Evolutionary conservation across 2,797 vertebrate genomes (phyloP).

Genomic region (Cyprinella venusta): DNA sequence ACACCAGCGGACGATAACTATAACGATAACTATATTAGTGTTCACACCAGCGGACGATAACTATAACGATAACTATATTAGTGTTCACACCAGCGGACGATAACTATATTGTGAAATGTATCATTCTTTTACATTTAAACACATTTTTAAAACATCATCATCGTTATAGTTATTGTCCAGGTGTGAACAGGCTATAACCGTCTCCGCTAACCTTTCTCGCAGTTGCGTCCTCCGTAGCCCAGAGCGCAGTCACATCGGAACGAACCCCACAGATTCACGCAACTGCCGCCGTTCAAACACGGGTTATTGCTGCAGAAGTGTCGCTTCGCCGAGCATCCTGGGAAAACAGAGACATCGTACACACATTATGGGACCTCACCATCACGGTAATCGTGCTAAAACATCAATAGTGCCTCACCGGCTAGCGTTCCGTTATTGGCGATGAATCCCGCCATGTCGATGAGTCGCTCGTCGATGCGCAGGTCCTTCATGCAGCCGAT

Average conservation of each 20-base stretch:
- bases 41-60: too few species aligned
- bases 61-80: too few species aligned
- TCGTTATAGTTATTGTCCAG: background rate
- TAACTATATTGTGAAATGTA: too few species aligned
- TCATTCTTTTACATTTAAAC: too few species aligned
- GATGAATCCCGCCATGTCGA: constrained; percentile 92
- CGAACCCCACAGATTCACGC: constrained; percentile 88
- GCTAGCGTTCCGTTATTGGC: constrained; percentile 94
- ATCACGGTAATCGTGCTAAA: background rate
- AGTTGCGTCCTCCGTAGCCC: constrained; percentile 90
- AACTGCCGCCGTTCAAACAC: constrained; percentile 90
- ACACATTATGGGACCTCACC: background rate
- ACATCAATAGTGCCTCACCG: constrained; percentile 63
- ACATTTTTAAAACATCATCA: background rate
- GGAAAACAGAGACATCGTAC: background rate
- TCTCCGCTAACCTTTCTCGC: constrained; percentile 83
- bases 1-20: too few species aligned
- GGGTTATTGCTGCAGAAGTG: constrained; percentile 86
- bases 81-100: too few species aligned
- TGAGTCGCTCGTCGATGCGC: constrained; percentile 84
- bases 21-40: too few species aligned
- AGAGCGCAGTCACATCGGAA: constrained; percentile 91
- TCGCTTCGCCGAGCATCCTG: constrained; percentile 90
- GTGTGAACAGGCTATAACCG: too few species aligned
- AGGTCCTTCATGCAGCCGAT: constrained; percentile 93